Conservation (phyloP, 1,140 invertebrate species). For the Drosophila tani region DNA sequence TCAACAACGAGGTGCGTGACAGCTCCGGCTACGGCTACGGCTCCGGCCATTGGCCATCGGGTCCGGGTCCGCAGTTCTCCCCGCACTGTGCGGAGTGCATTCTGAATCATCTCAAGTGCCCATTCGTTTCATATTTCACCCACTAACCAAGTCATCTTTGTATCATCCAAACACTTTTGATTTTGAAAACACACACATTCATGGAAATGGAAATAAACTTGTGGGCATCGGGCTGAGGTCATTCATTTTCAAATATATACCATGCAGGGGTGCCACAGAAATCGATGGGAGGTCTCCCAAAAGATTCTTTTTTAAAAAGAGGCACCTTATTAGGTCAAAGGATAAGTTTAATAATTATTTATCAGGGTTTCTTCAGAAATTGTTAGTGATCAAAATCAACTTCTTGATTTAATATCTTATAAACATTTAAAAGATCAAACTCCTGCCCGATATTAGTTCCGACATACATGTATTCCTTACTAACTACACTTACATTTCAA, state of each 20-base stretch:
- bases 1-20: constrained; percentile 86
- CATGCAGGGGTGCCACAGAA: background rate
- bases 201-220: constrained; percentile 16
- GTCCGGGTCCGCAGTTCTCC: background rate
- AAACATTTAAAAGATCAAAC: too few relatives aligned
- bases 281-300: background rate
- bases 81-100: background rate
- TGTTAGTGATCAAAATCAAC: too few relatives aligned
- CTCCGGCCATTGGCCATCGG: background rate
- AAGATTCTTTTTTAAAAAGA: too few relatives aligned
- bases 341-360: background rate
- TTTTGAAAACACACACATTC: background rate
- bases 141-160: constrained; percentile 17
- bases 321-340: too few relatives aligned
- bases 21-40: background rate
- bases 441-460: too few relatives aligned
- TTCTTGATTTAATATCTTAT: too few relatives aligned
- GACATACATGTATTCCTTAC: too few relatives aligned
- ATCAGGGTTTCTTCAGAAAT: too few relatives aligned
- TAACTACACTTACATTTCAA: too few relatives aligned
- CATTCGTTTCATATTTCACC: constrained; percentile 50
- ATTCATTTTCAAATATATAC: background rate
- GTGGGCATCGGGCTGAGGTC: background rate
- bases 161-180: background rate
- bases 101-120: background rate